These are phyloP conservation scores for Campylomormyrus tamandua DNA, from an alignment of 2,113 vertebrate species.

Conservation along the genomic window DNA sequence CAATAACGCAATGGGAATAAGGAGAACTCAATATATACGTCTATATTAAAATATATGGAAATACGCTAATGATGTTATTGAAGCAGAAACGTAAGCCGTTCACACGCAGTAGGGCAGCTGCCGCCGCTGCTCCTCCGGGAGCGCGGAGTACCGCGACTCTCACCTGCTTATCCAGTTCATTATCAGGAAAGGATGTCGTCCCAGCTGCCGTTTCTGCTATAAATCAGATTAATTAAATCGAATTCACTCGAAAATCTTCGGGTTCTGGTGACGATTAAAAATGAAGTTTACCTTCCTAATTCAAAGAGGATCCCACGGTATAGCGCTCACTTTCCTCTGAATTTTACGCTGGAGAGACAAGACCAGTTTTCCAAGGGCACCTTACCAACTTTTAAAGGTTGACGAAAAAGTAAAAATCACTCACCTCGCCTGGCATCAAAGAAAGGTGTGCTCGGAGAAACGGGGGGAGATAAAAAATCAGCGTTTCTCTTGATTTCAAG, in stretches of 20 bases:
- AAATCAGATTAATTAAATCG: background rate
- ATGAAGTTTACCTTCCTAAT: background rate
- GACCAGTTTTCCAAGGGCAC: background rate
- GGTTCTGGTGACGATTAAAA: background rate
- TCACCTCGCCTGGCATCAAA: slow-evolving; percentile 61
- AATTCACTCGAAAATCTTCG: background rate
- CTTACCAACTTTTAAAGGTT: background rate
- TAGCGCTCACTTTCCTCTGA: background rate
- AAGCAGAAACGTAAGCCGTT: background rate
- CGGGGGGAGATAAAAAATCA: slow-evolving; percentile 33
- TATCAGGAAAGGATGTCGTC: background rate
- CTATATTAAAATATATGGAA: background rate
- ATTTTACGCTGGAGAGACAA: background rate
- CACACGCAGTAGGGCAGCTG: background rate
- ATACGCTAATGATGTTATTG: background rate
- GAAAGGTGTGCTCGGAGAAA: slow-evolving; percentile 52
- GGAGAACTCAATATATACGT: background rate
- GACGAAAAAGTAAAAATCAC: slow-evolving; percentile 32
- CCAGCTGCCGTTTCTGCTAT: background rate
- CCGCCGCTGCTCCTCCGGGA: background rate
- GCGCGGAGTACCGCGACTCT: background rate
- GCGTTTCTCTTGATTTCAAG: background rate
- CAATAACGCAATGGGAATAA: background rate
- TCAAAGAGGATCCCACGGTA: background rate
- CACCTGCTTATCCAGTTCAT: background rate